phyloP scores from a whole-genome alignment of 1,140 invertebrate genomes.

The Phenacoccus solenopsis region DNA sequence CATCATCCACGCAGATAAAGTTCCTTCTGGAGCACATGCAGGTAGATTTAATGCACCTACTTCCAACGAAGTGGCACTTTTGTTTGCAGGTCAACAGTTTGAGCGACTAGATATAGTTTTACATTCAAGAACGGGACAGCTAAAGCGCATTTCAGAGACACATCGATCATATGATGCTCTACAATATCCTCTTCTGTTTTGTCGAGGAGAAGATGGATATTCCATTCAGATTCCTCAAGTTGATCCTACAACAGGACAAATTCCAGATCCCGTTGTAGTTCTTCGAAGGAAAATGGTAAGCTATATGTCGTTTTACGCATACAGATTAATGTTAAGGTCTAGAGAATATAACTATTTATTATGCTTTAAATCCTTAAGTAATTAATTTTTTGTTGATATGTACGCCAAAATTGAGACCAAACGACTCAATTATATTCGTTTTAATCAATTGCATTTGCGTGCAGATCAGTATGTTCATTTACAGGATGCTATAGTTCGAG shows the following conservation, averaged over 20 bases:
- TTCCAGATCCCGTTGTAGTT: no score
- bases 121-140: slow-evolving; percentile 31
- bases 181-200: slow-evolving; percentile 38
- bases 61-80: slow-evolving; percentile 35
- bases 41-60: slow-evolving; percentile 35
- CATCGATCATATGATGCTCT: slow-evolving; percentile 36
- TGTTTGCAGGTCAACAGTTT: slow-evolving; percentile 34
- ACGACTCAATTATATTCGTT: slow-evolving; percentile 31
- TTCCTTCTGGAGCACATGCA: slow-evolving; percentile 33
- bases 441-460: slow-evolving; percentile 31
- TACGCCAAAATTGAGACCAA: slow-evolving; percentile 33
- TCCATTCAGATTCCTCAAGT: slow-evolving; percentile 33
- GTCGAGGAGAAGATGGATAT: slow-evolving; percentile 37
- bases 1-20: slow-evolving; percentile 33
- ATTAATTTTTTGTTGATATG: slow-evolving; percentile 35
- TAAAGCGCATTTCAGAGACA: slow-evolving; percentile 34
- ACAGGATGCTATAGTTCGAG: slow-evolving; percentile 23
- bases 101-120: slow-evolving; percentile 34
- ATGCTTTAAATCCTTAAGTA: slow-evolving; percentile 28
- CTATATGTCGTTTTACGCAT: slow-evolving; percentile 34
- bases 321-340: slow-evolving; percentile 31
- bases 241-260: slow-evolving; percentile 29
- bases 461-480: slow-evolving; percentile 30
- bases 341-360: slow-evolving; percentile 27
- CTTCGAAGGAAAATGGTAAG: slow-evolving; percentile 33